Evolutionary conservation across 2,113 vertebrate genomes (phyloP).

Genomic region (Rhinichthys klamathensis): DNA sequence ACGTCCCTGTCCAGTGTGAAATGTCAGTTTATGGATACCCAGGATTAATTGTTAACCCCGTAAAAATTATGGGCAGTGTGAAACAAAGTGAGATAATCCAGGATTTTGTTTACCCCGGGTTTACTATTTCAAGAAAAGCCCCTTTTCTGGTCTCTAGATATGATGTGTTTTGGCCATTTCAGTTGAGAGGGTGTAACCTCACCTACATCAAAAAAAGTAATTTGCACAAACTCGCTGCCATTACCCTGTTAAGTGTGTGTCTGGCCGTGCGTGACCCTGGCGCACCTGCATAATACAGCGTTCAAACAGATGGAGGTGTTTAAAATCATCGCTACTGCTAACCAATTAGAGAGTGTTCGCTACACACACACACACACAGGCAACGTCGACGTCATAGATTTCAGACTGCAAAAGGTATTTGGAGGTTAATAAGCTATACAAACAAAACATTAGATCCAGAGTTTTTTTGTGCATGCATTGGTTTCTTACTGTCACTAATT

Average conservation of each 20-base stretch:
- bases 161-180: neutral
- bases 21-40: too few species aligned
- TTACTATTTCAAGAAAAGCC: too few species aligned
- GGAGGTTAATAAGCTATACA: slow-evolving; percentile 21
- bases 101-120: too few species aligned
- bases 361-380: neutral
- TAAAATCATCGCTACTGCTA: slow-evolving; percentile 2
- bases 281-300: neutral
- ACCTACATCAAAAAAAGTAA: neutral
- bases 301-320: slow-evolving; percentile 1
- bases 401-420: slow-evolving; percentile 17
- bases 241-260: neutral
- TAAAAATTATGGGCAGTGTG: neutral
- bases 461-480: neutral
- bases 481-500: slow-evolving; percentile 13
- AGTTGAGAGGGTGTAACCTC: neutral
- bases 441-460: neutral
- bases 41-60: too few species aligned
- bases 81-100: too few species aligned
- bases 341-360: neutral
- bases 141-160: neutral
- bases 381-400: neutral
- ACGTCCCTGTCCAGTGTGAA: too few species aligned
- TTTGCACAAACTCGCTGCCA: neutral
- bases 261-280: neutral